phyloP scores from a whole-genome alignment of 2,888 invertebrate species.

The Leucophenga montana region DNA sequence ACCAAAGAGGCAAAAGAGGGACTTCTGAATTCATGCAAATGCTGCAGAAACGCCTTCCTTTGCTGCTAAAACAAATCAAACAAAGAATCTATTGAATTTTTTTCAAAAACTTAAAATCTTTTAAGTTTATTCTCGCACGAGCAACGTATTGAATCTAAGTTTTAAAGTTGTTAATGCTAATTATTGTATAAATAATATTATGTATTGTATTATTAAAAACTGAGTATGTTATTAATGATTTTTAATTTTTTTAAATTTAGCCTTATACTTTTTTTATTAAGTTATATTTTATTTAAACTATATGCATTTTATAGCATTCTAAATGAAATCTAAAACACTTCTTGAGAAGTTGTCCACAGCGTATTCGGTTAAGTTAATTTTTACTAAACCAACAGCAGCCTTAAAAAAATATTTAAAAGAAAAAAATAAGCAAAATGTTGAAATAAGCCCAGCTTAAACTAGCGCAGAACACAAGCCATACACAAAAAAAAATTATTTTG shows the following conservation, averaged over 20 bases:
- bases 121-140: slow-evolving; percentile 41
- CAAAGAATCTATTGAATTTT: slow-evolving; percentile 53
- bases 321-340: too few relatives aligned
- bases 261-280: too few relatives aligned
- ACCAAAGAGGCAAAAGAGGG: slow-evolving; percentile 71
- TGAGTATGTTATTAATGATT: too few relatives aligned
- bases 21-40: slow-evolving; percentile 60
- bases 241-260: too few relatives aligned
- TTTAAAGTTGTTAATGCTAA: slow-evolving; percentile 15
- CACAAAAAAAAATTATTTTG: too few relatives aligned
- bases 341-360: too few relatives aligned
- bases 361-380: not conserved
- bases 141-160: slow-evolving; percentile 19
- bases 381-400: slow-evolving; percentile 57
- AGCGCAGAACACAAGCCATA: slow-evolving; percentile 47
- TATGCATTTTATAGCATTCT: too few relatives aligned
- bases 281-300: too few relatives aligned
- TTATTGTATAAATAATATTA: too few relatives aligned
- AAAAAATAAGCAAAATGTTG: slow-evolving; percentile 39
- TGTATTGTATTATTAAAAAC: too few relatives aligned
- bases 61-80: slow-evolving; percentile 62
- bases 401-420: slow-evolving; percentile 41
- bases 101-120: slow-evolving; percentile 61
- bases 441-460: slow-evolving; percentile 50
- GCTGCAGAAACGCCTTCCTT: slow-evolving; percentile 59